Conservation (phyloP, 2,888 invertebrate genomes). For the Ceratothoa steindachneri region DNA sequence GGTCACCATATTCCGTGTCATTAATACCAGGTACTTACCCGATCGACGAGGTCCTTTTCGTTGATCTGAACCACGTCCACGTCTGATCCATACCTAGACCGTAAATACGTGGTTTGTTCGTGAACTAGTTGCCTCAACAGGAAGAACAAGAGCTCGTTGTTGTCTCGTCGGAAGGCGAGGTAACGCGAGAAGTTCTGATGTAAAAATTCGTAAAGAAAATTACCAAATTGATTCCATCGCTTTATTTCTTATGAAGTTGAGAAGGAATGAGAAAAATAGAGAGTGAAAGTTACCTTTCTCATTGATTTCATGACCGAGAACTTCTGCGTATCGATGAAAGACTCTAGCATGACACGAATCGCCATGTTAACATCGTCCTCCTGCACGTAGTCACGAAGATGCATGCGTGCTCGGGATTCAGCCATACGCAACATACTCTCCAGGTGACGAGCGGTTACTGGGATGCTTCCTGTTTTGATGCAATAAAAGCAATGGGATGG, state of each 20-base stretch:
- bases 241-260: no score
- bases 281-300: slow-evolving; percentile 65
- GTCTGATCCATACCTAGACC: slow-evolving; percentile 55
- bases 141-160: slow-evolving; percentile 91
- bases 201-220: no score
- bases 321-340: slow-evolving; percentile 97
- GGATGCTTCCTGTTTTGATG: slow-evolving; percentile 94
- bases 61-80: slow-evolving; percentile 75
- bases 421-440: slow-evolving; percentile 97
- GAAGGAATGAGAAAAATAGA: no score
- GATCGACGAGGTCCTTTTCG: slow-evolving; percentile 76
- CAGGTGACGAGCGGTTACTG: slow-evolving; percentile 96
- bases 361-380: slow-evolving; percentile 98
- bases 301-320: slow-evolving; percentile 96
- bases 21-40: no score
- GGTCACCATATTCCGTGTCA: no score
- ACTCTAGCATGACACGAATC: slow-evolving; percentile 93
- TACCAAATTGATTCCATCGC: no score
- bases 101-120: slow-evolving; percentile 76
- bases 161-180: slow-evolving; percentile 87
- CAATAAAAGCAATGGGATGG: no score
- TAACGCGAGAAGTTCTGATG: slow-evolving; percentile 92
- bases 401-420: slow-evolving; percentile 94
- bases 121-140: slow-evolving; percentile 86
- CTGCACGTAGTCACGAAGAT: slow-evolving; percentile 79